Evolutionary conservation across 2,797 vertebrate species (phyloP), one percentile per base, ranked within the genome.

Genomic region (Crypturellus tataupa): DNA sequence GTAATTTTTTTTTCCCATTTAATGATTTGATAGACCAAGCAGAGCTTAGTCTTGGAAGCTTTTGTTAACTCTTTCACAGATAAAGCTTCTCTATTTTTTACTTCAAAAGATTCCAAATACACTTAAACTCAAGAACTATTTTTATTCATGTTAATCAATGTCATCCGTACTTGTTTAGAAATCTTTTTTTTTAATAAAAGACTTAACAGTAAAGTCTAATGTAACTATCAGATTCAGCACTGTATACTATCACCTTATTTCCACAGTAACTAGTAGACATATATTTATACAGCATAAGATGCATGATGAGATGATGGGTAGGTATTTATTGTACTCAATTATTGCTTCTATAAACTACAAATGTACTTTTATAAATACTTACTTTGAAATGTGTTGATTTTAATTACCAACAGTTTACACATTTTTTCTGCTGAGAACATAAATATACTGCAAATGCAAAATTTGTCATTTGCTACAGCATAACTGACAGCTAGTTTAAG

Each of bases 1-100:
- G 98, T 98, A 98, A 18, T 44, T 49, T 10, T 75, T 91, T 85
- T 78, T 53, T 80, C 70, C 2, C 1, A 8, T 65, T 91, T 85
- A 70, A 46, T 12, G 6, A 21, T 76, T 79, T 65, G 17, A 16
- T 68, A 19, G 73, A 6, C 19, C 7, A 80, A 63, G 6, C 2
- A 53, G 7, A 59, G 5, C 17, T 72, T 79, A 78, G 3, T 58
- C 69, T 12, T 19, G 19, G 59, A 49, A 11, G 9, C 58, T 10
- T 62, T 39, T 31, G 4, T 85, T 81, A 60, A 62, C 3, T 53
- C 44, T 84, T 80, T 89, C 29, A 76, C 39, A 11, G 46, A 47
- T 31, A 73, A 85, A 90, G 68, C 44, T 72, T 4, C 17, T 83
- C 17, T 83, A 4, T 2, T 19, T 29, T 87, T n/a, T 71, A 0